Evolutionary conservation across 2,797 vertebrate species (phyloP), one percentile per base, ranked within the genome.

Genomic region (Acanthurus leucopareius): DNA sequence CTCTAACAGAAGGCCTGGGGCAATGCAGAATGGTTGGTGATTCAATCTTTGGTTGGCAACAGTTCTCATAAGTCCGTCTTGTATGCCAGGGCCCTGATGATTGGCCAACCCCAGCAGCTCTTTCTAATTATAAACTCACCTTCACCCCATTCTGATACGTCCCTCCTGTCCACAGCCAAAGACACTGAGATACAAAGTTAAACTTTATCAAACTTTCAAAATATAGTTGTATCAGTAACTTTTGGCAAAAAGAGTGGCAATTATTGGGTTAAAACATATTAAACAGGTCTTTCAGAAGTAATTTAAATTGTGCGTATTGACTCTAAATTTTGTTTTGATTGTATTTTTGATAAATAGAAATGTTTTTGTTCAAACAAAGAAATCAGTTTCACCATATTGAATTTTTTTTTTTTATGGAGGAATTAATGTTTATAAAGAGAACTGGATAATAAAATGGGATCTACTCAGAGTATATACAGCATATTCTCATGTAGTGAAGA

Each of bases 91-190:
- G 45, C 52, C 35, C 14, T 32, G 13, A 66, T 5, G 60, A 75
- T 35, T n/a, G 59, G 64, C 38, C 67, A 72, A 48, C 19, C 25
- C 22, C 28, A 38, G 22, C 10, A 20, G 48, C 59, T 22, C 22
- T 19, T 77, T 75, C 77, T 85, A 85, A 83, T 80, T 86, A 82
- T 82, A 83, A 53, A 75, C 22, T 5, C 38, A 28, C 20, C 48
- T 28, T 40, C 20, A 45, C 25, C 16, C 44, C 59, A 28, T 59
- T 56, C 53, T 58, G 58, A 67, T 25, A 15, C 0, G 2, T 49
- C 6, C 42, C 52, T 35, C 2, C 42, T 40, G 28, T 54, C 22
- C 64, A 28, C 7, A n/a, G 19, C 44, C 52, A 5, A 58, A 38
- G 61, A 32, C 38, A 60, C 19, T 4, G 11, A 20, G 22, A 44